Conservation (phyloP, 1,140 invertebrate genomes). For the Sycophaga agraensis region DNA sequence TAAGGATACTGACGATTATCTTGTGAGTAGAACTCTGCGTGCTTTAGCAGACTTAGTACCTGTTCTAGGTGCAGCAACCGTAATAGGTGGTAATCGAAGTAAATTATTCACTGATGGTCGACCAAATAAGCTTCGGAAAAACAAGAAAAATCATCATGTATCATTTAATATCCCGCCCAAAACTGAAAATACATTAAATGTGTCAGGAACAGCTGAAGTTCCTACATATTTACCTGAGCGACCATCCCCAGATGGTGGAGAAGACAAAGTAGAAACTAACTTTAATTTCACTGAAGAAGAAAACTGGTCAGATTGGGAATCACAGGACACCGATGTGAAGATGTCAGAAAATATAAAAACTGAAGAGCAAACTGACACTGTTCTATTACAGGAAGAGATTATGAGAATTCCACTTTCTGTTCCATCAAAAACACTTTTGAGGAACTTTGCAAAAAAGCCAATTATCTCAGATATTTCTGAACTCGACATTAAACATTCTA, state of each 20-base stretch:
- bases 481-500: conserved; percentile 74
- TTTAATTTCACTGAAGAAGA: conserved; percentile 55
- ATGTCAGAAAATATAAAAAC: neutral
- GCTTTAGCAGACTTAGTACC: conserved; percentile 80
- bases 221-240: conserved; percentile 63
- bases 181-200: neutral
- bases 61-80: conserved; percentile 74
- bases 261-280: conserved; percentile 64
- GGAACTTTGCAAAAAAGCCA: too few relatives aligned
- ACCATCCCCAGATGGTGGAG: conserved; percentile 78
- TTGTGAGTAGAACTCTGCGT: conserved; percentile 76
- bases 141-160: conserved; percentile 33
- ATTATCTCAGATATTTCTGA: conserved; percentile 67
- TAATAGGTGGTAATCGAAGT: conserved; percentile 77
- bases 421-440: conserved; percentile 27
- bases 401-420: neutral
- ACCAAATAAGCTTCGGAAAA: conserved; percentile 58
- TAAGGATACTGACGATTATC: conserved; percentile 76
- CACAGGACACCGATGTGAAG: conserved; percentile 52
- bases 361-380: neutral
- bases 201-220: neutral
- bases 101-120: conserved; percentile 81
- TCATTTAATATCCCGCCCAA: conserved; percentile 6
- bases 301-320: conserved; percentile 78
- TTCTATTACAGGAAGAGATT: conserved; percentile 7